phyloP scores from a whole-genome alignment of 2,113 vertebrate genomes.

The Campylomormyrus numenius region DNA sequence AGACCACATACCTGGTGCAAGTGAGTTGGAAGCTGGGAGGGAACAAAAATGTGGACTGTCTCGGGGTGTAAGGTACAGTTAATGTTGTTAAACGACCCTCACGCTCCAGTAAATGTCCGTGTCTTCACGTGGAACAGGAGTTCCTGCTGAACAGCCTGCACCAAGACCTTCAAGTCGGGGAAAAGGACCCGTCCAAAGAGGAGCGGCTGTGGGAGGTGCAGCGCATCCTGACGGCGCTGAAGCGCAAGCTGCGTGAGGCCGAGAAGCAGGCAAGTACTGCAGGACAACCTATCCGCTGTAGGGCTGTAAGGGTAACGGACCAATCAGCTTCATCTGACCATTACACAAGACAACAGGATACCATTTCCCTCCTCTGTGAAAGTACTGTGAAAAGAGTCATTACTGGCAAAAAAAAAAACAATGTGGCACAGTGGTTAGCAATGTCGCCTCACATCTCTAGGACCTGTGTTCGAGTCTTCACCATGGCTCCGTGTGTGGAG shows the following conservation, averaged over 20 bases:
- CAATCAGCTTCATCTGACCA: background rate
- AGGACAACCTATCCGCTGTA: background rate
- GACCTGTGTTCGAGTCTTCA: background rate
- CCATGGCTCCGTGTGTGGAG: background rate
- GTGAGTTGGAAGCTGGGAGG: background rate
- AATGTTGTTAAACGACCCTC: background rate
- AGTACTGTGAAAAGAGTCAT: background rate
- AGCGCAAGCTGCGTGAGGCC: constrained; percentile 92
- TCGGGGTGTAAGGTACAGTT: background rate
- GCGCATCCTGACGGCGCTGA: constrained; percentile 92
- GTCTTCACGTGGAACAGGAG: constrained; percentile 59
- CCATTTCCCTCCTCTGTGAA: background rate
- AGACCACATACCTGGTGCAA: background rate
- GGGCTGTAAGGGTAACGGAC: background rate
- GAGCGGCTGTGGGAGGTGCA: constrained; percentile 98
- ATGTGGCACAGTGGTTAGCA: background rate
- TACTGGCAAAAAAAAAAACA: background rate
- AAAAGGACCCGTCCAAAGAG: constrained; percentile 97
- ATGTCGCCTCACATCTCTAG: background rate
- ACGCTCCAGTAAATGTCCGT: background rate
- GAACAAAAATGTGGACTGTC: background rate
- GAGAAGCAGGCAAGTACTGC: constrained; percentile 46
- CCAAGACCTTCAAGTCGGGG: constrained; percentile 89
- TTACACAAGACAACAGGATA: background rate
- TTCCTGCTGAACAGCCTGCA: constrained; percentile 96